phyloP scores from a whole-genome alignment of 2,113 vertebrate genomes.

The Scatophagus argus region DNA sequence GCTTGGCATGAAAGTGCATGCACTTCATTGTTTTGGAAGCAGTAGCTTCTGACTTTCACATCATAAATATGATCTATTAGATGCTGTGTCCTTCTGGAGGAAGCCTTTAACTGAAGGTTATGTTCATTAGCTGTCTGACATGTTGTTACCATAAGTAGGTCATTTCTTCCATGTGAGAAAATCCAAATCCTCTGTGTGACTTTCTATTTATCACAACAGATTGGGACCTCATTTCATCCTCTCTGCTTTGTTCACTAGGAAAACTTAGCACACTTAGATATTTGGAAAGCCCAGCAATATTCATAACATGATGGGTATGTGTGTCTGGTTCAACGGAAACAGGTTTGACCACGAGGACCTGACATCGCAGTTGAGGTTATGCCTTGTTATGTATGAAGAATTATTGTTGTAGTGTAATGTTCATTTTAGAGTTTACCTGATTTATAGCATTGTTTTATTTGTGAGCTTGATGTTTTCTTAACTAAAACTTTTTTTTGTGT shows the following conservation, averaged over 20 bases:
- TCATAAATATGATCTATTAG: too few species aligned
- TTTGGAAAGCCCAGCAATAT: slow-evolving; percentile 27
- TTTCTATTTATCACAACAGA: slow-evolving; percentile 49
- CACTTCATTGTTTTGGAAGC: too few species aligned
- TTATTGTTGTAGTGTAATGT: background rate
- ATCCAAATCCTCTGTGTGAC: slow-evolving; percentile 38
- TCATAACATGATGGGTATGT: slow-evolving; percentile 40
- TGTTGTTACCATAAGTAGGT: slow-evolving; percentile 16
- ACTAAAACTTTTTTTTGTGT: background rate
- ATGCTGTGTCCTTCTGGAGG: background rate
- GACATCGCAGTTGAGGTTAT: background rate
- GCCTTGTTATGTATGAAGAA: background rate
- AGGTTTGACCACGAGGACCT: slow-evolving; percentile 1
- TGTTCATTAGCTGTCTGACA: slow-evolving; percentile 45
- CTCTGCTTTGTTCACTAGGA: too few species aligned
- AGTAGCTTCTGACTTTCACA: too few species aligned
- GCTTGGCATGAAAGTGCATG: too few species aligned
- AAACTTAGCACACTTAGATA: slow-evolving; percentile 16
- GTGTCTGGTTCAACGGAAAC: background rate
- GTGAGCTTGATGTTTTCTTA: background rate
- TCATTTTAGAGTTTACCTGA: background rate
- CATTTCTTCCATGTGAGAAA: slow-evolving; percentile 45
- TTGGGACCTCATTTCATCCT: slow-evolving; percentile 53
- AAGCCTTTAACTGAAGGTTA: slow-evolving; percentile 26
- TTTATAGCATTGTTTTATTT: background rate